Evolutionary conservation across 1,140 invertebrate species (phyloP).

Genomic region (Lordiphosa collinella): DNA sequence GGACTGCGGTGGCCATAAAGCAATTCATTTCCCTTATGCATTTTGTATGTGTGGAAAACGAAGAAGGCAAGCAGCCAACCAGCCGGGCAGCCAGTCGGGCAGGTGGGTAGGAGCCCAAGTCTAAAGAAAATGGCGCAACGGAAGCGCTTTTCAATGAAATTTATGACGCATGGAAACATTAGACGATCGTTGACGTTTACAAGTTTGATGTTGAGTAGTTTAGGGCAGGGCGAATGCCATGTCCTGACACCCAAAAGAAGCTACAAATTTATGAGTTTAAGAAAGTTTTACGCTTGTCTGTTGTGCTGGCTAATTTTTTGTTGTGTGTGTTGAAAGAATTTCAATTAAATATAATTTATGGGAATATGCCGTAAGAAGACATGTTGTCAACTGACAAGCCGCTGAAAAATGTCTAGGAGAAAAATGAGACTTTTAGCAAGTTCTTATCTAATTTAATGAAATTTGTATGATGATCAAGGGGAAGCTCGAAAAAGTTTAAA

Average conservation of each 20-base stretch:
- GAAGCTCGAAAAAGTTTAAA: no score
- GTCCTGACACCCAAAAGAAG: slow-evolving; percentile 39
- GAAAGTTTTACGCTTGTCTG: slow-evolving; percentile 55
- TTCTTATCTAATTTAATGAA: no score
- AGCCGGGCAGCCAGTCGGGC: slow-evolving; percentile 2
- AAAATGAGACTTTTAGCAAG: no score
- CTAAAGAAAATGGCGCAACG: slow-evolving; percentile 67
- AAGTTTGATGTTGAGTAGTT: slow-evolving; percentile 35
- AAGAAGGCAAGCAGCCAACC: slow-evolving; percentile 8
- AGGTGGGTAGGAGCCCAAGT: slow-evolving; percentile 19
- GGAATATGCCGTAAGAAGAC: no score
- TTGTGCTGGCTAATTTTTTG: slow-evolving; percentile 56
- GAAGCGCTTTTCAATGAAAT: slow-evolving; percentile 78
- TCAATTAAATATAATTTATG: slow-evolving; percentile 78
- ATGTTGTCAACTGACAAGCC: no score
- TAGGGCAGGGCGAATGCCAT: slow-evolving; percentile 20
- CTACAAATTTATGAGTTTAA: slow-evolving; percentile 50
- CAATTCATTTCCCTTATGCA: slow-evolving; percentile 78
- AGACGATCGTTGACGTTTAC: slow-evolving; percentile 77
- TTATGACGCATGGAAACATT: slow-evolving; percentile 78
- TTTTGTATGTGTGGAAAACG: slow-evolving; percentile 47
- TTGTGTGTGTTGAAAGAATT: slow-evolving; percentile 56
- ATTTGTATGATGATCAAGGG: no score
- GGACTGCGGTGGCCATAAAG: slow-evolving; percentile 69
- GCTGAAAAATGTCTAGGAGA: no score